Evolutionary conservation across 92 coral and sea anemone genomes (phyloP).

Genomic region (Palythoa grandiflora): DNA sequence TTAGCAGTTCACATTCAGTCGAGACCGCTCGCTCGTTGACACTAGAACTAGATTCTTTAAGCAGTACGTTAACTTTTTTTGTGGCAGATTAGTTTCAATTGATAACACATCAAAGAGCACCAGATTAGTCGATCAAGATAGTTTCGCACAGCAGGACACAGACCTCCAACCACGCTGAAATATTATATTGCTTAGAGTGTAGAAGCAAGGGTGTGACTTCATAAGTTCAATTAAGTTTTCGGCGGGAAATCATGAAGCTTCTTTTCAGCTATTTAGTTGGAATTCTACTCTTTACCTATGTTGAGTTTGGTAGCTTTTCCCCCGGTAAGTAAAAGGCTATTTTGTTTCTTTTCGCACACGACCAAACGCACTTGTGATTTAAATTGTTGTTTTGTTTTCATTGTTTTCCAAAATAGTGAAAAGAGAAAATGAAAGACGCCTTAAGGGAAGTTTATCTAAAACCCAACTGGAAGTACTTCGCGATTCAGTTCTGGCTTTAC

Average conservation of each 20-base stretch:
- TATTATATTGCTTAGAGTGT: background rate
- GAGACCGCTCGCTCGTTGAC: background rate
- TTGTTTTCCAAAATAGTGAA: background rate
- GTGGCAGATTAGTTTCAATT: background rate
- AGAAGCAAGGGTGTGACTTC: background rate
- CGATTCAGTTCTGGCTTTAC: background rate
- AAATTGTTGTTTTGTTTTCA: background rate
- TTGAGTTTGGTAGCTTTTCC: constrained; percentile 4
- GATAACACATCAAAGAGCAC: background rate
- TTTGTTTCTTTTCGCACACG: background rate
- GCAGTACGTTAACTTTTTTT: background rate
- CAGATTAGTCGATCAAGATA: background rate
- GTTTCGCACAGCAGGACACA: background rate
- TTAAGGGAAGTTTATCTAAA: no score
- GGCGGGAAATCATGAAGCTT: constrained; percentile 24
- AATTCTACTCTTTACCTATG: background rate
- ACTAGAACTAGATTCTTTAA: background rate
- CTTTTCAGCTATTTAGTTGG: background rate
- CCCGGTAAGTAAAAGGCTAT: background rate
- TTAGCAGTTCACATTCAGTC: background rate
- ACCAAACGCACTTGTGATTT: background rate
- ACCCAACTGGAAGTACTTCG: background rate
- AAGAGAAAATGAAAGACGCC: background rate
- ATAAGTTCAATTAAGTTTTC: background rate
- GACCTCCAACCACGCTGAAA: constrained; percentile 3